These are phyloP conservation scores for Ageneiosus marmoratus DNA, from an alignment of 2,113 vertebrate genomes.

Conservation along the genomic window DNA sequence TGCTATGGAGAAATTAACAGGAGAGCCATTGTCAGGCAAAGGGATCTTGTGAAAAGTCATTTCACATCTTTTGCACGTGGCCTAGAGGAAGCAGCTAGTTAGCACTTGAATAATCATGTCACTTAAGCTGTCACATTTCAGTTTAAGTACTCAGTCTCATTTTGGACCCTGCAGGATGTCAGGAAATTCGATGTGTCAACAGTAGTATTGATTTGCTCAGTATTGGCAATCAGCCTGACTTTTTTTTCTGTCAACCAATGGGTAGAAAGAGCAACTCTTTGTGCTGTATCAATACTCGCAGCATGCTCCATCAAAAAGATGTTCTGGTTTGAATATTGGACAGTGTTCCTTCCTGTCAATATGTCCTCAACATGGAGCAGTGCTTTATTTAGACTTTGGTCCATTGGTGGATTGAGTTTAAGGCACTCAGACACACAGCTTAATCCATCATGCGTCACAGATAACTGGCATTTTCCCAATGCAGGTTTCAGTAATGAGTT, in stretches of 20 bases:
- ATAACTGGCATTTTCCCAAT: slow-evolving; percentile 20
- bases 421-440: background rate
- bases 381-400: slow-evolving; percentile 13
- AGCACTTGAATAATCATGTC: slow-evolving; percentile 26
- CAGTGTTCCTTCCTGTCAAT: slow-evolving; percentile 10
- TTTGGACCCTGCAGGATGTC: slow-evolving; percentile 28
- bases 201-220: slow-evolving; percentile 50
- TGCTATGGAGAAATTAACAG: slow-evolving; percentile 47
- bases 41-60: slow-evolving; percentile 36
- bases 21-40: background rate
- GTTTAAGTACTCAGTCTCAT: slow-evolving; percentile 45
- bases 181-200: slow-evolving; percentile 45
- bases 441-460: slow-evolving; percentile 19
- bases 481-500: slow-evolving; percentile 26
- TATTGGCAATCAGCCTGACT: slow-evolving; percentile 48
- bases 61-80: slow-evolving; percentile 1
- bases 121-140: slow-evolving; percentile 33
- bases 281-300: slow-evolving; percentile 30
- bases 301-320: slow-evolving; percentile 27
- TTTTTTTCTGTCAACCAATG: slow-evolving; percentile 47
- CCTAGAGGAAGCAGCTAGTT: slow-evolving; percentile 37
- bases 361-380: background rate
- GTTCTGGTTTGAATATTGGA: slow-evolving; percentile 18
- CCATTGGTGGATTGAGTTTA: slow-evolving; percentile 10
- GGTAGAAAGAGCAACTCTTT: slow-evolving; percentile 39